Conservation (phyloP, 1,140 invertebrate species). For the Drosophila navojoa region DNA sequence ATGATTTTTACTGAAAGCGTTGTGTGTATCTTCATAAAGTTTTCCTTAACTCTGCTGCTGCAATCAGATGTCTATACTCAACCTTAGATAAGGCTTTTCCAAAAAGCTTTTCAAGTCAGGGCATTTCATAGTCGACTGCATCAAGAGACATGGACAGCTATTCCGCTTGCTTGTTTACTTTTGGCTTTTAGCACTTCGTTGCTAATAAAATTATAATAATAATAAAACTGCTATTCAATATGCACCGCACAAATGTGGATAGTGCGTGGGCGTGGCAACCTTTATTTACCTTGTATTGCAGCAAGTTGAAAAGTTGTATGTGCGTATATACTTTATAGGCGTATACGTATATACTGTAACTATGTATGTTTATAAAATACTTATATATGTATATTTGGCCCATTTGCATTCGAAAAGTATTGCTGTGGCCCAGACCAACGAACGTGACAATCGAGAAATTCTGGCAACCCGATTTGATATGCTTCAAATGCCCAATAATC, state of each 20-base stretch:
- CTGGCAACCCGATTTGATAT: conserved; percentile 5
- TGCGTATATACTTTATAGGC: background rate
- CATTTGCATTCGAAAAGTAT: background rate
- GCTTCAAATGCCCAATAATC: conserved; percentile 8
- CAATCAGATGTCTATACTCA: no score
- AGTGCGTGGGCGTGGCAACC: conserved; percentile 5
- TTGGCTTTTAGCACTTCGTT: conserved; percentile 44
- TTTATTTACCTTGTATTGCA: background rate
- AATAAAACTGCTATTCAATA: conserved; percentile 7
- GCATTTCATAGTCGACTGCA: background rate
- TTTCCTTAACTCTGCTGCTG: no score
- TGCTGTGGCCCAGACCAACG: background rate
- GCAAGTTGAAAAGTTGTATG: background rate
- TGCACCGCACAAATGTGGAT: background rate
- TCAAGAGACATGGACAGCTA: background rate
- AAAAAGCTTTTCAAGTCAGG: background rate
- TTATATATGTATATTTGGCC: no score
- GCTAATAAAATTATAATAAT: conserved; percentile 50
- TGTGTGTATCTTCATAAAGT: no score
- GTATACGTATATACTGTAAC: background rate
- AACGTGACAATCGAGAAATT: conserved; percentile 16
- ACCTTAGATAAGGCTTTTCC: no score
- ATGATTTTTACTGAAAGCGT: no score
- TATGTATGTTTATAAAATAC: no score
- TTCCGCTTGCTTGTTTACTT: background rate